These are phyloP conservation scores for Galleria mellonella DNA, from an alignment of 1,140 invertebrate species.

Conservation along the genomic window DNA sequence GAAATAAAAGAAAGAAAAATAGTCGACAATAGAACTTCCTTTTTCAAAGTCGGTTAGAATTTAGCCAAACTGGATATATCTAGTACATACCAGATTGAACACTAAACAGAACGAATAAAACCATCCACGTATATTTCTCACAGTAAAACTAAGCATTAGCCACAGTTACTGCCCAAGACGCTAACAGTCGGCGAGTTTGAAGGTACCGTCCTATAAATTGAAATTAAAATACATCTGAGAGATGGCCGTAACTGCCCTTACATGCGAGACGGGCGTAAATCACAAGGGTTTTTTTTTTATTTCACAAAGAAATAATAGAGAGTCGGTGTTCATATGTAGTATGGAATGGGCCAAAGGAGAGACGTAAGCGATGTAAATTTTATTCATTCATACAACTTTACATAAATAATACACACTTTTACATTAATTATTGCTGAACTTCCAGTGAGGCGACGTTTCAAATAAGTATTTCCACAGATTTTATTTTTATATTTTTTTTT, in stretches of 20 bases:
- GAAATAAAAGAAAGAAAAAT: too few species aligned
- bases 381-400: neutral
- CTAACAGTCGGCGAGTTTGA: slow-evolving; percentile 19
- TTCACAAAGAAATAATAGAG: slow-evolving; percentile 59
- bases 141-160: too few species aligned
- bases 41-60: too few species aligned
- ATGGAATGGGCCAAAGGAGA: neutral
- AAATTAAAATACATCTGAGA: slow-evolving; percentile 59
- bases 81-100: too few species aligned
- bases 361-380: neutral
- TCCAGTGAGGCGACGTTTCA: too few species aligned
- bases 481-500: too few species aligned
- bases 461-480: too few species aligned
- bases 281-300: slow-evolving; percentile 53
- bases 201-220: slow-evolving; percentile 59
- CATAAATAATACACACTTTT: neutral
- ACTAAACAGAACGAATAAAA: too few species aligned
- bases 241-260: slow-evolving; percentile 38
- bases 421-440: too few species aligned
- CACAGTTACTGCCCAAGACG: neutral
- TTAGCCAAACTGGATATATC: too few species aligned
- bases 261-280: slow-evolving; percentile 52
- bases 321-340: slow-evolving; percentile 26
- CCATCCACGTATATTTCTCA: too few species aligned
- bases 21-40: too few species aligned